Evolutionary conservation across 2,113 vertebrate genomes (phyloP).

Genomic region (Anhinga rufa): DNA sequence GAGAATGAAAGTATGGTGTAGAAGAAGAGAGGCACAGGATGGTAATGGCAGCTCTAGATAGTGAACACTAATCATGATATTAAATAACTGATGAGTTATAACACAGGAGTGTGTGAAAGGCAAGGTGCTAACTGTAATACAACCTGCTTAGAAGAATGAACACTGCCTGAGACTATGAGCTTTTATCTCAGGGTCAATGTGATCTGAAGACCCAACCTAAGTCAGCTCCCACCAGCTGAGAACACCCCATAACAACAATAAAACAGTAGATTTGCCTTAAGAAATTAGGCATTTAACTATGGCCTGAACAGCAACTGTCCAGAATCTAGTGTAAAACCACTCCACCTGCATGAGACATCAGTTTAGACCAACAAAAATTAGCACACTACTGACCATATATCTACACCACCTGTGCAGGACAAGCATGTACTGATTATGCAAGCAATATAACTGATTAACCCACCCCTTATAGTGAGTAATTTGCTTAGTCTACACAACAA

Average conservation of each 20-base stretch:
- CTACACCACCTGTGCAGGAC: neutral
- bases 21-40: neutral
- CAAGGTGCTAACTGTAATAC: neutral
- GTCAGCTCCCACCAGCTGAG: rapidly evolving
- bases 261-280: neutral
- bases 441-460: neutral
- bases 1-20: neutral
- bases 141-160: neutral
- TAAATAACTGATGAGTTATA: neutral
- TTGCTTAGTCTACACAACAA: neutral
- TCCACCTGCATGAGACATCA: neutral
- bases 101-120: neutral
- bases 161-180: neutral
- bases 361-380: neutral
- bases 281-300: neutral
- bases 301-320: neutral
- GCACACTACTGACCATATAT: neutral
- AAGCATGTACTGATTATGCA: neutral
- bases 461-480: neutral
- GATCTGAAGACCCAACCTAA: neutral
- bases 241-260: neutral
- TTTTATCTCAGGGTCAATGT: neutral
- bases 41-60: neutral
- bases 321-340: neutral
- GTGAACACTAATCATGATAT: neutral